Percentiles rank a stretch among this genome's conserved stretches.
Conservation (phyloP, 1,140 invertebrate genomes). For the Lucilia sericata region DNA sequence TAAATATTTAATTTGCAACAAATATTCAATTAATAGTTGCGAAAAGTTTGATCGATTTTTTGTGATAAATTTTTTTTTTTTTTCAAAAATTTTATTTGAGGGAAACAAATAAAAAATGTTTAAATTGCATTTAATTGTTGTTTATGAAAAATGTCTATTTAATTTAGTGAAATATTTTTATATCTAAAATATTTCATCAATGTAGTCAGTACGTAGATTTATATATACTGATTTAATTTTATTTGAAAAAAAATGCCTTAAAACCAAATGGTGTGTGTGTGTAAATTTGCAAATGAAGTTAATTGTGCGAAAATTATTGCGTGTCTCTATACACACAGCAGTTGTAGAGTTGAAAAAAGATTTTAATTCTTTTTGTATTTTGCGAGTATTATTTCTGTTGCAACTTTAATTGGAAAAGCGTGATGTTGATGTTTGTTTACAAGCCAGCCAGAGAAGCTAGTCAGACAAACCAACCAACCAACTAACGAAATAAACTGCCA, state of each 20-base stretch:
- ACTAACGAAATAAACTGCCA: no score
- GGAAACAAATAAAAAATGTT: not conserved
- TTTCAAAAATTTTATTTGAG: not conserved
- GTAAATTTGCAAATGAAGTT: conserved; percentile 42
- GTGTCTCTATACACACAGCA: conserved; percentile 12
- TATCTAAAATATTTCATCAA: conserved; percentile 21
- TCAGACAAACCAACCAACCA: not conserved
- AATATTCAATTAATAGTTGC: not conserved
- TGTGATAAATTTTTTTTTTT: not conserved
- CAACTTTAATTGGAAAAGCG: conserved; percentile 42
- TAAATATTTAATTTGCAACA: conserved; percentile 23
- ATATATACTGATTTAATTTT: not conserved
- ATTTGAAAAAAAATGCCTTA: not conserved
- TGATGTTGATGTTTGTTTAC: conserved; percentile 28
- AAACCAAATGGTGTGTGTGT: conserved; percentile 15
- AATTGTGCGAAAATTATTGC: conserved; percentile 43
- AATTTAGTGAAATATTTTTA: not conserved
- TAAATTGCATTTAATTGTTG: conserved; percentile 24
- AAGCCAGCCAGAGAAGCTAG: conserved; percentile 2
- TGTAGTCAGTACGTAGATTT: not conserved
- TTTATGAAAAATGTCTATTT: not conserved
- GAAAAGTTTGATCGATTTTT: conserved; percentile 18
- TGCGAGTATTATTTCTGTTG: not conserved
- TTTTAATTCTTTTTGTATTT: conserved; percentile 9
- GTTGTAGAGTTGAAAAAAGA: conserved; percentile 5